These are phyloP conservation scores for Rissa tridactyla DNA, from an alignment of 2,113 vertebrate species.

Conservation along the genomic window DNA sequence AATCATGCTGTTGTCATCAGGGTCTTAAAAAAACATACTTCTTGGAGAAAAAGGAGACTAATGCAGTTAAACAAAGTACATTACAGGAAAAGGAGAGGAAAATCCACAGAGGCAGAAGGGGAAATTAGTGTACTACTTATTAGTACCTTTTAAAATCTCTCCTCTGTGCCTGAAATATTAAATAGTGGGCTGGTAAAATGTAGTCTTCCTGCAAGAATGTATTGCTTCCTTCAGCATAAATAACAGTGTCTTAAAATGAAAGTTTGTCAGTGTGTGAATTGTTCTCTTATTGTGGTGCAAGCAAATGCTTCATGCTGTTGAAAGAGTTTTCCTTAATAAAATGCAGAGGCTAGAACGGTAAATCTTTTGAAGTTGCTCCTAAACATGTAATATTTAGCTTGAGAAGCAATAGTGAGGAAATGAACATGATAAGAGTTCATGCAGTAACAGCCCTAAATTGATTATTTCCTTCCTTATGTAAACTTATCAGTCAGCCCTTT, in stretches of 20 bases:
- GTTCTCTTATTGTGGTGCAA: neutral
- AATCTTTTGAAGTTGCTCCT: slow-evolving; percentile 75
- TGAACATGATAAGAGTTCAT: slow-evolving; percentile 82
- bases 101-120: neutral
- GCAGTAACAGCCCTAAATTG: slow-evolving; percentile 89
- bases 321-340: slow-evolving; percentile 62
- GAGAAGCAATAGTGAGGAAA: slow-evolving; percentile 83
- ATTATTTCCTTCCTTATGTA: slow-evolving; percentile 96
- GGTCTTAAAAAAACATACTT: neutral
- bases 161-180: neutral
- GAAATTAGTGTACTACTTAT: neutral
- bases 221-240: neutral
- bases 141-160: neutral
- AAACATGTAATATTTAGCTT: slow-evolving; percentile 86
- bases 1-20: neutral
- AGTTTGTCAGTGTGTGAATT: neutral
- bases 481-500: slow-evolving; percentile 82
- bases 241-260: neutral
- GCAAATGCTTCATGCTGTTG: slow-evolving; percentile 37
- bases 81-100: neutral
- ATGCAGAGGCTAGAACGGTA: slow-evolving; percentile 40
- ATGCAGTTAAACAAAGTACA: neutral
- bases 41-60: neutral
- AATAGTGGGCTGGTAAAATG: neutral
- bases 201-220: neutral